These are phyloP conservation scores for Sprattus sprattus DNA, from an alignment of 2,113 vertebrate species.

Conservation along the genomic window DNA sequence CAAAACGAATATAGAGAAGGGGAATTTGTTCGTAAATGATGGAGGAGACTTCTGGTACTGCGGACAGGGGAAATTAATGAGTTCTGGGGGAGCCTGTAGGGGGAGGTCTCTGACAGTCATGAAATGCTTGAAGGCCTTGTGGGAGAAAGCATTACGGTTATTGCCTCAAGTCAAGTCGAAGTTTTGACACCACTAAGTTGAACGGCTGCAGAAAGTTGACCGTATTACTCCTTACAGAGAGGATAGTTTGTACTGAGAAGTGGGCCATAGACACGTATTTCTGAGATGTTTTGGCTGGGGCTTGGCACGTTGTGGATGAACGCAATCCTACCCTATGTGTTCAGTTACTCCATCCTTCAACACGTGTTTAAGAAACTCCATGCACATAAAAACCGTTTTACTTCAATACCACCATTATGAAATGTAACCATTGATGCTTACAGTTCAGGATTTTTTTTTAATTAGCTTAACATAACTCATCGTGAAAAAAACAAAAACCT, in stretches of 20 bases:
- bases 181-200: background rate
- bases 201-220: background rate
- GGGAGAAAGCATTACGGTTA: background rate
- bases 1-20: background rate
- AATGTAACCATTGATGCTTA: background rate
- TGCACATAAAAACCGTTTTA: background rate
- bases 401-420: background rate
- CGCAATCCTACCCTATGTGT: background rate
- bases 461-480: background rate
- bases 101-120: background rate
- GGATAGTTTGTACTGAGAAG: background rate
- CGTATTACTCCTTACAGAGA: background rate
- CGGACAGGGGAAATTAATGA: background rate
- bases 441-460: background rate
- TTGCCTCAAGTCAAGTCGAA: background rate
- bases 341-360: background rate
- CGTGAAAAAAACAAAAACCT: background rate
- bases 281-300: background rate
- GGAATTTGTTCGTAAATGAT: background rate
- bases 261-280: background rate
- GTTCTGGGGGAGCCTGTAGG: background rate
- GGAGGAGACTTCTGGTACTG: background rate
- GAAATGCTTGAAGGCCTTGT: background rate
- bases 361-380: background rate
- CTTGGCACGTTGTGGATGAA: background rate